Base-by-base conservation (phyloP, 2,113 vertebrate species). In the Lampris incognitus region DNA sequence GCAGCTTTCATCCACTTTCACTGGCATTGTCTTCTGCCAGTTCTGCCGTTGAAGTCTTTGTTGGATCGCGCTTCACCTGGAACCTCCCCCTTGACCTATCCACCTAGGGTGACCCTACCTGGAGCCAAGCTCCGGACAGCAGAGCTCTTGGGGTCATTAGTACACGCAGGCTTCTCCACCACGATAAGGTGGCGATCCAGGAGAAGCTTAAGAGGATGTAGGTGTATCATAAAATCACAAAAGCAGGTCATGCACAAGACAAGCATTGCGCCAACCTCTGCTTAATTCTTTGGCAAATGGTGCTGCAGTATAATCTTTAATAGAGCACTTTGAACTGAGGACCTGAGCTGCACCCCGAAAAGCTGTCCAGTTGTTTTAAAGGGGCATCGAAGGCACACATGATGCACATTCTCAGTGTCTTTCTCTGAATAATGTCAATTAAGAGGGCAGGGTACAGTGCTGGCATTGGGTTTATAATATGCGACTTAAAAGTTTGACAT, bases 241-340 rank as follows among this genome's bases (percentile, higher is more conserved):
- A 59, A 69, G 66, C 3, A 40, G 54, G 50, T 51, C 24, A 6
- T 59, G 46, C 51, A 13, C 5, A 37, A 4, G 40, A 3, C n/a
- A 71, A 44, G 11, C 52, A 40, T 11, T 3, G 37, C 66, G 63
- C 50, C 40, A 37, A 55, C n/a, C 37, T 75, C 57, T 74, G 40
- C 44, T 65, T 46, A 59, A 5, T 74, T 67, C 8, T 58, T 56
- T 62, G 4, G 5, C 9, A 62, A 46, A 57, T 38, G 44, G 7
- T 40, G 3, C 24, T 24, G 24, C 24, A 56, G 65, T 69, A 66
- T 38, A 79, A 75, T 51, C 9, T 4, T 13, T 3, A 40, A 54
- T 3, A 58, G 66, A 11, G 49, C 42, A 56, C 24, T 24, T 68
- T 63, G 37, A 63, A 9, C 10, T 44, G 1, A 48, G 36, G 55